These are phyloP conservation scores for Glareola pratincola DNA, from an alignment of 2,113 vertebrate species.

Conservation along the genomic window DNA sequence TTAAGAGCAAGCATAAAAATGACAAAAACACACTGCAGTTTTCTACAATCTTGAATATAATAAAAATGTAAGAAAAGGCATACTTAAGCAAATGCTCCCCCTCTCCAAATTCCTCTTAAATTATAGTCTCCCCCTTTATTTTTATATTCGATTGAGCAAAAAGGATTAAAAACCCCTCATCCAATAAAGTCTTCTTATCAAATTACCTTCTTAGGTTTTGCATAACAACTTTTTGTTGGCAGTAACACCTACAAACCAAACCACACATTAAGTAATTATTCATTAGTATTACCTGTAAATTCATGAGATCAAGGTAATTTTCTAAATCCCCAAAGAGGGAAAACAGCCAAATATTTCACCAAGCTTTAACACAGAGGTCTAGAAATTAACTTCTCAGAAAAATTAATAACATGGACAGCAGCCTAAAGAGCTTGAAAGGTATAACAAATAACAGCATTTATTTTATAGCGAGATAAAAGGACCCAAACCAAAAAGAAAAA, in stretches of 20 bases:
- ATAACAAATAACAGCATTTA: not conserved
- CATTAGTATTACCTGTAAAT: slow-evolving; percentile 41
- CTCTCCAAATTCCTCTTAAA: slow-evolving; percentile 19
- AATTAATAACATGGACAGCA: not conserved
- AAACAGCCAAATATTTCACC: slow-evolving; percentile 33
- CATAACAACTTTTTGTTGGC: slow-evolving; percentile 56
- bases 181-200: not conserved
- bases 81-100: slow-evolving; percentile 2
- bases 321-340: slow-evolving; percentile 34
- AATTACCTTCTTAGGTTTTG: slow-evolving; percentile 61
- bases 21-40: not conserved
- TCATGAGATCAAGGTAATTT: slow-evolving; percentile 45
- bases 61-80: slow-evolving; percentile 10
- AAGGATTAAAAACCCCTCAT: slow-evolving; percentile 32
- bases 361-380: slow-evolving; percentile 8
- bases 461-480: not conserved
- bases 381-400: slow-evolving; percentile 34
- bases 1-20: not conserved
- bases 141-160: slow-evolving; percentile 1
- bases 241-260: slow-evolving; percentile 61
- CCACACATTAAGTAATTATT: slow-evolving; percentile 56
- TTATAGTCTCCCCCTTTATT: not conserved
- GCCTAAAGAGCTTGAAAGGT: slow-evolving; percentile 1
- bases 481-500: not conserved
- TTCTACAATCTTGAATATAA: not conserved